Percentiles rank a stretch among this genome's conserved stretches.
phyloP scores from a whole-genome alignment of 1,140 invertebrate species.

The Macrocentrus cingulum region DNA sequence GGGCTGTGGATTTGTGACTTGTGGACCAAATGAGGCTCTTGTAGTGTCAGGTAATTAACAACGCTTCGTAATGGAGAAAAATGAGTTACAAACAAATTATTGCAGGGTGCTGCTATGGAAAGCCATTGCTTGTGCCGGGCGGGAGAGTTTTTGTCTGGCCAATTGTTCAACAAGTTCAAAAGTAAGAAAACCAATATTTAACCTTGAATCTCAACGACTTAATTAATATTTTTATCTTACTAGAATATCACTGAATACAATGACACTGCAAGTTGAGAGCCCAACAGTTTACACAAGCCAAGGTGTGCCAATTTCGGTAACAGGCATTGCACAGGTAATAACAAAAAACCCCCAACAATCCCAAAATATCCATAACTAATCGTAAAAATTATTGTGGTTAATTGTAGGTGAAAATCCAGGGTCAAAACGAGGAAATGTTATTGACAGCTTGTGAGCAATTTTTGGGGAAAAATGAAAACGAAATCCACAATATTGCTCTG shows the following conservation, averaged over 20 bases:
- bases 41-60: slow-evolving; percentile 90
- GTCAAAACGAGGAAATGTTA: slow-evolving; percentile 96
- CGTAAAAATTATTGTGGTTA: no score
- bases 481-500: slow-evolving; percentile 91
- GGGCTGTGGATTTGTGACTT: slow-evolving; percentile 94
- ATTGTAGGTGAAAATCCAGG: slow-evolving; percentile 91
- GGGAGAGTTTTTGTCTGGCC: slow-evolving; percentile 98
- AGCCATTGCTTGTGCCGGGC: slow-evolving; percentile 89
- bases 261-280: slow-evolving; percentile 91
- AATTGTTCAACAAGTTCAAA: slow-evolving; percentile 89
- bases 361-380: no score
- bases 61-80: no score
- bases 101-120: slow-evolving; percentile 87
- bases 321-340: slow-evolving; percentile 90
- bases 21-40: slow-evolving; percentile 95
- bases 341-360: slow-evolving; percentile 1
- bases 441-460: slow-evolving; percentile 96
- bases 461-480: slow-evolving; percentile 85
- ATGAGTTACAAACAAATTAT: no score
- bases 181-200: slow-evolving; percentile 60
- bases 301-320: slow-evolving; percentile 95
- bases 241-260: slow-evolving; percentile 93
- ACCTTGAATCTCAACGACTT: neutral
- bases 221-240: slow-evolving; percentile 32
- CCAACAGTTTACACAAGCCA: slow-evolving; percentile 94